These are phyloP conservation scores for Astur gentilis DNA, from an alignment of 2,113 vertebrate genomes.

Conservation along the genomic window DNA sequence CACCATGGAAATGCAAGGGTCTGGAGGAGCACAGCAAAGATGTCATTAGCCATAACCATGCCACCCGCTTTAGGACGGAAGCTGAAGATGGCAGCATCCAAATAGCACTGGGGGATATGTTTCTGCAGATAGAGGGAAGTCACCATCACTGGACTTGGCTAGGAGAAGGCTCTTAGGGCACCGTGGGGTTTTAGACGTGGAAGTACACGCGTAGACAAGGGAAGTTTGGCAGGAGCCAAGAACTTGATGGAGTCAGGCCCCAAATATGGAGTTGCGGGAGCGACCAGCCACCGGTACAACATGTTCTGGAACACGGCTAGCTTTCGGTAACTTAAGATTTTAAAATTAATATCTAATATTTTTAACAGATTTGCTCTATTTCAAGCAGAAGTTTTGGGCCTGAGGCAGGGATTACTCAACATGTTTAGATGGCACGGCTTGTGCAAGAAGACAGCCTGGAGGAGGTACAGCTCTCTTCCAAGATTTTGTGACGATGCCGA, in stretches of 20 bases:
- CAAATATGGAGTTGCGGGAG: neutral
- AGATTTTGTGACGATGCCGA: neutral
- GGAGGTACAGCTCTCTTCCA: neutral
- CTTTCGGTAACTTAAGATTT: neutral
- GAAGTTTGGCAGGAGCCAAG: neutral
- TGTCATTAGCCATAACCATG: neutral
- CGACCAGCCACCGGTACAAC: neutral
- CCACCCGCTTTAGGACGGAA: neutral
- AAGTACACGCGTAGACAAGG: neutral
- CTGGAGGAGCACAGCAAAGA: neutral
- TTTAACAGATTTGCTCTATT: neutral
- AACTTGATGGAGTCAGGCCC: neutral
- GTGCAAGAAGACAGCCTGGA: neutral
- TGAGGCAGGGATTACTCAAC: neutral
- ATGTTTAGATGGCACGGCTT: neutral
- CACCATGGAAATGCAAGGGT: accelerated
- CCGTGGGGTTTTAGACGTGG: neutral
- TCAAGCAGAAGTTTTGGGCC: neutral
- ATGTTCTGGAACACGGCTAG: neutral
- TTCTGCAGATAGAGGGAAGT: neutral
- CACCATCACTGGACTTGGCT: neutral
- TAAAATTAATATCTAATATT: neutral
- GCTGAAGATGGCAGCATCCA: neutral
- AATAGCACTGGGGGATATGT: neutral
- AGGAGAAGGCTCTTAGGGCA: neutral